phyloP scores from a whole-genome alignment of 2,888 invertebrate genomes.

The Artemia sp. region DNA sequence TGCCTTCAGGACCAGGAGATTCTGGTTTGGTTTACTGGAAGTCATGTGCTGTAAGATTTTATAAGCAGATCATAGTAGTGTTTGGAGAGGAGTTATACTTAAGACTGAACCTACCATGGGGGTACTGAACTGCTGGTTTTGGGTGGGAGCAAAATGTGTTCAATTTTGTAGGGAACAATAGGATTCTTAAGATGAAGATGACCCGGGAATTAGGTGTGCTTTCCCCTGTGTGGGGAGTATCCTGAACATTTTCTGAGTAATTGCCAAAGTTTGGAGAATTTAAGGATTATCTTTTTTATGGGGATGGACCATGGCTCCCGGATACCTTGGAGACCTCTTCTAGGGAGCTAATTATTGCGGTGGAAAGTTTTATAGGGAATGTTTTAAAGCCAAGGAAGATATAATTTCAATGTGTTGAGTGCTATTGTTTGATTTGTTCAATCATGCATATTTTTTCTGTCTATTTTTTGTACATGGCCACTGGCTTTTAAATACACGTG shows the following conservation, averaged over 20 bases:
- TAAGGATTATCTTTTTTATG: background rate
- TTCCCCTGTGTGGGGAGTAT: slow-evolving; percentile 3
- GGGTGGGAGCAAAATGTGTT: background rate
- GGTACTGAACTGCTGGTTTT: background rate
- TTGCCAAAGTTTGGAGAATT: background rate
- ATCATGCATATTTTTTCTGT: background rate
- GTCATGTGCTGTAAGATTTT: background rate
- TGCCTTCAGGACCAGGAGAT: background rate
- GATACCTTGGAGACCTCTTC: background rate
- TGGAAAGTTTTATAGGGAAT: background rate
- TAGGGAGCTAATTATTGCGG: background rate
- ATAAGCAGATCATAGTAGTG: background rate
- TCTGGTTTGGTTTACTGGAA: background rate
- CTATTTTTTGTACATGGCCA: too few relatives aligned
- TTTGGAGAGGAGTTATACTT: background rate
- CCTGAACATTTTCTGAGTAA: background rate
- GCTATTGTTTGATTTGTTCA: background rate
- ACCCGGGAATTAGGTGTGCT: background rate
- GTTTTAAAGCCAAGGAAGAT: background rate
- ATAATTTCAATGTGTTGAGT: background rate
- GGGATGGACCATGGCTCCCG: background rate
- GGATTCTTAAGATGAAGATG: background rate
- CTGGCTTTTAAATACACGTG: too few relatives aligned
- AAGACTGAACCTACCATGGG: background rate
- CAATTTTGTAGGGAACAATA: background rate